Percentiles rank a stretch among this genome's conserved stretches.
phyloP scores from a whole-genome alignment of 2,888 invertebrate genomes.

The Pyrochroa serraticornis region DNA sequence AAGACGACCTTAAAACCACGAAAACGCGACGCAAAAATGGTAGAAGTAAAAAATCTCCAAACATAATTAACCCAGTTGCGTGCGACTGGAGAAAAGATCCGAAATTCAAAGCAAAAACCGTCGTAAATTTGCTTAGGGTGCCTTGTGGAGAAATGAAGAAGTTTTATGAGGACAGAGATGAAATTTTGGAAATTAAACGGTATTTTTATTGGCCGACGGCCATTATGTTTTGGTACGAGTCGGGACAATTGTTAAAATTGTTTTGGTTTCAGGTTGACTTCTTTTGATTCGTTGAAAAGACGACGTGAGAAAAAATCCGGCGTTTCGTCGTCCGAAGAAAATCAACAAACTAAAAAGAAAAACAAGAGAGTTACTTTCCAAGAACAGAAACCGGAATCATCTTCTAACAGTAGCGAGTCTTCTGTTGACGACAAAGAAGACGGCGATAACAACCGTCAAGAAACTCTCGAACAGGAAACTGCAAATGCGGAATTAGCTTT shows the following conservation, averaged over 20 bases:
- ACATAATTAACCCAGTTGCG: constrained; percentile 8
- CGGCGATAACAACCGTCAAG: background rate
- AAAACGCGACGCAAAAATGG: no score
- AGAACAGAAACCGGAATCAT: background rate
- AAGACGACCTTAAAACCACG: no score
- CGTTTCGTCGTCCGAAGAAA: constrained; percentile 33
- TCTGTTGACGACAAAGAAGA: background rate
- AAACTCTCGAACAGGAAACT: background rate
- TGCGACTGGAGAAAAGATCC: constrained; percentile 32
- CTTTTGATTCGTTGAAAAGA: constrained; percentile 32
- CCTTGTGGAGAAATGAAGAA: constrained; percentile 41
- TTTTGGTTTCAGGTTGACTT: constrained; percentile 33
- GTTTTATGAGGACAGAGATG: background rate
- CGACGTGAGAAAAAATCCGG: constrained; percentile 20
- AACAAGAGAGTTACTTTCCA: constrained; percentile 9
- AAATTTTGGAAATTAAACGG: constrained; percentile 2
- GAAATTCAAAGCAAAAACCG: constrained; percentile 42
- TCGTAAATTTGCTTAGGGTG: constrained; percentile 44
- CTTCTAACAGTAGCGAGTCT: background rate
- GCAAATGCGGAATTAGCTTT: constrained; percentile 3
- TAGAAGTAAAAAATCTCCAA: constrained; percentile 7
- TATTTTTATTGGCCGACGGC: background rate
- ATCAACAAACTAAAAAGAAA: constrained; percentile 32
- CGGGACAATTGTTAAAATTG: constrained; percentile 6
- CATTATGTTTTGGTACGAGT: background rate